Conservation (phyloP, 2,888 invertebrate species). For the Diadegma fenestrale region DNA sequence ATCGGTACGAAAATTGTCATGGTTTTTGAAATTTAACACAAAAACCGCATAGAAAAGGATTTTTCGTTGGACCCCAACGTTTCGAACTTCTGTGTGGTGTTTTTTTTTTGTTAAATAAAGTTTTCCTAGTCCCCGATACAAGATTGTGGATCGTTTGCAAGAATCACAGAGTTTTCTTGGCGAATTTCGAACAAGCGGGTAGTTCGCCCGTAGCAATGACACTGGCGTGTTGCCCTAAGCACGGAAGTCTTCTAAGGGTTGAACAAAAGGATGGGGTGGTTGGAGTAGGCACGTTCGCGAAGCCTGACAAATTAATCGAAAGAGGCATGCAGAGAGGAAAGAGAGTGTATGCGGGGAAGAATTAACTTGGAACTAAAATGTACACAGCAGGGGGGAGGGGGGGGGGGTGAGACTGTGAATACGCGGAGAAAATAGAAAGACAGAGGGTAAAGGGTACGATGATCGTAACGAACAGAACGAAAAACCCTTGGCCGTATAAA, state of each 20-base stretch:
- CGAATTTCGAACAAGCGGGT: not conserved
- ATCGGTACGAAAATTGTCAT: too few relatives aligned
- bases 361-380: constrained; percentile 3
- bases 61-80: too few relatives aligned
- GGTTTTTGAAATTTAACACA: too few relatives aligned
- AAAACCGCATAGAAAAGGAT: too few relatives aligned
- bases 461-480: constrained; percentile 71
- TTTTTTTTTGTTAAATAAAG: too few relatives aligned
- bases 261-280: constrained; percentile 62
- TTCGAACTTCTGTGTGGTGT: too few relatives aligned
- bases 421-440: constrained; percentile 30
- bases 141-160: too few relatives aligned
- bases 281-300: constrained; percentile 71
- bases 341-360: constrained; percentile 65
- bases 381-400: not conserved
- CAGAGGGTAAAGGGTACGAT: constrained; percentile 34
- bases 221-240: constrained; percentile 74
- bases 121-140: too few relatives aligned
- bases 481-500: constrained; percentile 82
- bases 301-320: constrained; percentile 83
- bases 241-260: constrained; percentile 78
- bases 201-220: constrained; percentile 8
- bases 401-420: not conserved
- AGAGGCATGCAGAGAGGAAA: constrained; percentile 68
- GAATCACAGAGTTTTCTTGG: not conserved